Percentiles rank a stretch among this genome's conserved stretches.
phyloP scores from a whole-genome alignment of 2,113 vertebrate genomes.

The Phylloscopus trochilus region DNA sequence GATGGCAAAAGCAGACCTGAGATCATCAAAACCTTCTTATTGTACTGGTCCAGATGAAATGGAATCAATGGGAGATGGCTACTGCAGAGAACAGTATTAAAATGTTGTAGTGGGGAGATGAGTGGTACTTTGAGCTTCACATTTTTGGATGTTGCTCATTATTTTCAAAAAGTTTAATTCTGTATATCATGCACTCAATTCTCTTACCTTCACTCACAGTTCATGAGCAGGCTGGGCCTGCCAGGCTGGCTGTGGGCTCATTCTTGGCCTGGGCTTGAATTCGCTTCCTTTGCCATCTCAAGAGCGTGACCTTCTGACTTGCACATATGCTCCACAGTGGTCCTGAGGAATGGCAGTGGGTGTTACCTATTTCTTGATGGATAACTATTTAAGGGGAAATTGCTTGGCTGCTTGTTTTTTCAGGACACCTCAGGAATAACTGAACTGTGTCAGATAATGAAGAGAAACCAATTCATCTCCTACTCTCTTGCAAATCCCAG shows the following conservation, averaged over 20 bases:
- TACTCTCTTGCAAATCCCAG: conserved; percentile 41
- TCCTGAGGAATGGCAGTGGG: background rate
- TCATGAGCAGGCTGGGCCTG: background rate
- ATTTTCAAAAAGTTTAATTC: background rate
- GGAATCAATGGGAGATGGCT: background rate
- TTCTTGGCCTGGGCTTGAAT: background rate
- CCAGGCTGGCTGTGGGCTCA: background rate
- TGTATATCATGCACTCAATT: accelerated
- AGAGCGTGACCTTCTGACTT: background rate
- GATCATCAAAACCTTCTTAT: background rate
- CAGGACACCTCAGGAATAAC: background rate
- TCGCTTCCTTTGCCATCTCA: background rate
- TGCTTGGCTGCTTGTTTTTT: background rate
- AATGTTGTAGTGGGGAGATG: background rate
- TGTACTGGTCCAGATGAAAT: background rate
- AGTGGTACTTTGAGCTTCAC: background rate
- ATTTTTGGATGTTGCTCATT: background rate
- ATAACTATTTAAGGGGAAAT: background rate
- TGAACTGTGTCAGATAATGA: conserved; percentile 26
- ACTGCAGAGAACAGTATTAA: background rate
- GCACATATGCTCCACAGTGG: accelerated
- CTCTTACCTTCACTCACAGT: background rate
- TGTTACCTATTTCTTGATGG: background rate
- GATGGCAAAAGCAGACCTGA: background rate
- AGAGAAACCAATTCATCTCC: conserved; percentile 47